Conservation (phyloP, 1,140 invertebrate species). For the Drosophila pandora region DNA sequence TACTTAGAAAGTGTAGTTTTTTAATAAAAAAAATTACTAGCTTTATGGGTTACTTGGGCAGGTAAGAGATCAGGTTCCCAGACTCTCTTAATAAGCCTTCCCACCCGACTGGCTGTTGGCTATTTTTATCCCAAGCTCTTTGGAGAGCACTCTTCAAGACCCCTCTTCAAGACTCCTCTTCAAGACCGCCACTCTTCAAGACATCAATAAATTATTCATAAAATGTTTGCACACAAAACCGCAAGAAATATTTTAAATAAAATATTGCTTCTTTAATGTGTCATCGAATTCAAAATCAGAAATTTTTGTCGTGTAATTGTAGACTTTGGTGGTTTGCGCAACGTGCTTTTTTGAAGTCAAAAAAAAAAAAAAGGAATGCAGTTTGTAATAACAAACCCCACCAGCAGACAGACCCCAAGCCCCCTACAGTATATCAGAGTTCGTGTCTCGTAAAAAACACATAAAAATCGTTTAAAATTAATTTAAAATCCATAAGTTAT, state of each 20-base stretch:
- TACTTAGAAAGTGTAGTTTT: neutral
- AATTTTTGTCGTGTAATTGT: conserved; percentile 64
- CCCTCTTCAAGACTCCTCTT: conserved; percentile 14
- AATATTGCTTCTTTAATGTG: conserved; percentile 16
- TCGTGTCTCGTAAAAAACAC: conserved; percentile 59
- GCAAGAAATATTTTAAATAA: conserved; percentile 10
- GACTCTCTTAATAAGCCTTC: conserved; percentile 33
- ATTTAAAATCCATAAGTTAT: conserved; percentile 69
- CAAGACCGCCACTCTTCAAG: conserved; percentile 1
- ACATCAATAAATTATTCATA: conserved; percentile 31
- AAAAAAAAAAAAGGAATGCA: conserved; percentile 43
- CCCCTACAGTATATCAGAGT: conserved; percentile 26
- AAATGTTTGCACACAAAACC: conserved; percentile 41
- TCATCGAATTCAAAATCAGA: conserved; percentile 52
- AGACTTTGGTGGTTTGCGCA: conserved; percentile 66
- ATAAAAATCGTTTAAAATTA: conserved; percentile 72
- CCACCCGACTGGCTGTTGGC: conserved; percentile 7
- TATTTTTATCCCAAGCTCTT: conserved; percentile 33
- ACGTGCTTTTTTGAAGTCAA: conserved; percentile 44
- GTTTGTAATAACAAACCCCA: conserved; percentile 65
- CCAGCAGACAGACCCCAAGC: conserved; percentile 14
- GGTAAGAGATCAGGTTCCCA: neutral
- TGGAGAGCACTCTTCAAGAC: neutral
- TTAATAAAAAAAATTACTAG: neutral
- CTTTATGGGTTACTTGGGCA: neutral